Percentiles rank a stretch among this genome's conserved stretches.
Evolutionary conservation across 2,888 invertebrate species (phyloP).

Genomic region (Griposia aprilina): DNA sequence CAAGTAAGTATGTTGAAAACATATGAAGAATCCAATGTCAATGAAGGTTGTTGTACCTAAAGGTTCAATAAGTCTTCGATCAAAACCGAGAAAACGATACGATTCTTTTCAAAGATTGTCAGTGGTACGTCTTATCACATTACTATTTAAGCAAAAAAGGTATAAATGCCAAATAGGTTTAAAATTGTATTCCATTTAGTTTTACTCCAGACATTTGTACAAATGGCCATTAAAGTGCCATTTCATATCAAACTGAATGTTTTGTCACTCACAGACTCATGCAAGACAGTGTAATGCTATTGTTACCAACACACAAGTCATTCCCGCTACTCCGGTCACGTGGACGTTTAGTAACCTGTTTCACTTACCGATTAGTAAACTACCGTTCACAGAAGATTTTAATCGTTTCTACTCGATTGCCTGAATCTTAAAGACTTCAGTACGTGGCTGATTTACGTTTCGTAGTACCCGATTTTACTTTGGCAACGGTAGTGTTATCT

Average conservation of each 20-base stretch:
- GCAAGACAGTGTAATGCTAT: constrained; percentile 10
- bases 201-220: neutral
- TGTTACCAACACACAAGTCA: constrained; percentile 13
- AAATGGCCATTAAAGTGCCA: constrained; percentile 1
- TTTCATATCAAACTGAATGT: constrained; percentile 13
- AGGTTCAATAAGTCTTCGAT: no score
- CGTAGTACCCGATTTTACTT: neutral
- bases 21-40: neutral
- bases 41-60: neutral
- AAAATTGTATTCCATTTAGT: constrained; percentile 5
- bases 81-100: neutral
- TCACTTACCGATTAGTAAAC: neutral
- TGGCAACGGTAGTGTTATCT: neutral
- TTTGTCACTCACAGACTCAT: constrained; percentile 9
- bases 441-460: neutral
- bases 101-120: neutral
- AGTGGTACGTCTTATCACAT: neutral
- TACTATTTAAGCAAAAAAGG: constrained; percentile 6
- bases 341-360: neutral
- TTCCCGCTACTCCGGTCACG: neutral
- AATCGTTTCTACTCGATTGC: neutral
- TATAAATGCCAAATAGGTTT: neutral
- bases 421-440: neutral
- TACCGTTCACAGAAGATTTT: neutral
- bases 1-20: neutral